These are phyloP conservation scores for Alcedo atthis DNA, from an alignment of 2,797 vertebrate genomes.

Conservation along the genomic window DNA sequence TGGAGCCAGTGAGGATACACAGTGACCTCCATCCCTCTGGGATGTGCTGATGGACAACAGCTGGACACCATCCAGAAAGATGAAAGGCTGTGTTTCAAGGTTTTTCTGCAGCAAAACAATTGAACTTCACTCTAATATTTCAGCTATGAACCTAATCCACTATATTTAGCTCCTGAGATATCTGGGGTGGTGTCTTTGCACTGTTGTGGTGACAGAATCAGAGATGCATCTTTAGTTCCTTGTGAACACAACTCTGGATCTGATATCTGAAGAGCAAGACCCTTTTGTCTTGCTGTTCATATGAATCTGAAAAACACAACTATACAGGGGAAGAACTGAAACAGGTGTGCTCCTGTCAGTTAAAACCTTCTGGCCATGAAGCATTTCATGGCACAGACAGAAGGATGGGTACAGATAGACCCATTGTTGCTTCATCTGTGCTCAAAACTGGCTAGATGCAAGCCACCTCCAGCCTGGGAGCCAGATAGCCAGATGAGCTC, in stretches of 20 bases:
- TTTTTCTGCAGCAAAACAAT: background rate
- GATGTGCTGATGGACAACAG: background rate
- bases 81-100: background rate
- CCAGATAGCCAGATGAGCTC: background rate
- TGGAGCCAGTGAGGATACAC: accelerated
- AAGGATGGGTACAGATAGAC: background rate
- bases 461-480: background rate
- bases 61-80: background rate
- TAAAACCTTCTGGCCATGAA: background rate
- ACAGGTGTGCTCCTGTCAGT: background rate
- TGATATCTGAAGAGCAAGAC: background rate
- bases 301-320: background rate
- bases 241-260: background rate
- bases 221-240: background rate
- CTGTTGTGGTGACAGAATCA: background rate
- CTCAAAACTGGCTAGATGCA: background rate
- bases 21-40: background rate
- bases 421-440: accelerated
- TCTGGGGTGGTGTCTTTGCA: background rate
- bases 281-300: background rate
- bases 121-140: background rate
- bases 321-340: background rate
- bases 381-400: background rate
- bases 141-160: background rate
- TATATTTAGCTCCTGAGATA: background rate